Evolutionary conservation across 2,888 invertebrate species (phyloP), one percentile per base, ranked within the genome.

Genomic region (Cephus spinipes): DNA sequence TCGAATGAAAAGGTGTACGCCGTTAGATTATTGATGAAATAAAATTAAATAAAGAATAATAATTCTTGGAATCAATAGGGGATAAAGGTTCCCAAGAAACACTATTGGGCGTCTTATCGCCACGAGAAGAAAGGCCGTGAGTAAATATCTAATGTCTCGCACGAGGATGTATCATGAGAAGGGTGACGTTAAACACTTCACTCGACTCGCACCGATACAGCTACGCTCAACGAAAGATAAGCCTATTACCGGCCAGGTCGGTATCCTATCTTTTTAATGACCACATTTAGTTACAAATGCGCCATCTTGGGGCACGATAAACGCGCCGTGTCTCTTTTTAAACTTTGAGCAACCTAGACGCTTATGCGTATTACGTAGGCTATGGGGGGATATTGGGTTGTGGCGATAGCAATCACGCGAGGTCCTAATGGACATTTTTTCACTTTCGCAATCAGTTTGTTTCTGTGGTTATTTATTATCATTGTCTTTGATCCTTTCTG

Each of bases 201-300:
- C 15, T 55, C 6, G 9, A 55, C 9, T 55, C 40, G 6, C 40
- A 55, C 23, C 23, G 15, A 55, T 55, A 23, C 6, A 23, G 6
- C 23, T 55, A 55, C 23, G 6, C 6, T 55, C 23, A 55, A 75
- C 71, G 36, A 77, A 30, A 68, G 68, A 77, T 74, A 79, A 76
- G 40, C 77, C 73, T 55, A 79, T 80, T 77, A 80, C 30, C 73
- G 77, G 40, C 68, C 68, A 73, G 55, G 73, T n/a, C 68, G 36
- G 32, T 73, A 78, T 77, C 73, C 69, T 76, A 77, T 78, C 78
- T 78, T 75, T 76, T 77, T 83, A 83, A 85, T 81, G 81, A 80
- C 80, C 77, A 79, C 83, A 81, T 82, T 85, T 84, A 85, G 78
- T 76, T 80, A 81, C 77, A 76, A 77, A 69, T 75, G 40, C 40